Evolutionary conservation across 2,888 invertebrate species (phyloP), one percentile per base, ranked within the genome.

Genomic region (Athalia rosae): DNA sequence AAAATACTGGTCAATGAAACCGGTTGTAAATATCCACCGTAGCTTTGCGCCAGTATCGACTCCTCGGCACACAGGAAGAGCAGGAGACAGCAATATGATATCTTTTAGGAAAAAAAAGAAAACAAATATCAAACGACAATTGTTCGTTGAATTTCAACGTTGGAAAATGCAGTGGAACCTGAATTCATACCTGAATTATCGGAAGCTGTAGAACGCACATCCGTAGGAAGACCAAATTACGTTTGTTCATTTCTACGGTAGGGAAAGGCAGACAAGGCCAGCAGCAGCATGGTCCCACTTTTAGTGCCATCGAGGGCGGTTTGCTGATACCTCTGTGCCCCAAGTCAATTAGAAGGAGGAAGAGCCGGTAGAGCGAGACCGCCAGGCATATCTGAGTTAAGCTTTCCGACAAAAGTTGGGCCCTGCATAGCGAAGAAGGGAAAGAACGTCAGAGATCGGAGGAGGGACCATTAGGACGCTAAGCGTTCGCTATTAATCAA

Each of bases 201-300:
- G 95, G 94, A 86, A 95, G 91, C 88, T 95, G 95, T 69, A 95
- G 90, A 62, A 95, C 93, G 79, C 94, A 88, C 83, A 93, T 90
- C 79, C 94, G 90, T 53, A 89, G 84, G 88, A 87, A 87, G 78
- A 84, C 85, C 84, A 90, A 84, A 86, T 87, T 88, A 82, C 85
- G 81, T 53, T 86, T 83, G 82, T 84, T 88, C 86, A 89, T 87
- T 80, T 87, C 81, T 77, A 86, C 84, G 59, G 74, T 81, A 43
- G 89, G 88, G 80, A 89, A 87, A 79, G 94, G 94, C 78, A 95
- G 86, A 81, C 91, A 91, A 0, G 95, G 95, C 93, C 93, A 94
- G 85, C 95, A 95, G 87, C 95, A 95, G 86, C 94, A 95, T 1
- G 95, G 95, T 45, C 92, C 91, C 6, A 94, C 93, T 84, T 92